These are phyloP conservation scores for Helicoverpa zea DNA, from an alignment of 1,140 invertebrate species.

Conservation along the genomic window DNA sequence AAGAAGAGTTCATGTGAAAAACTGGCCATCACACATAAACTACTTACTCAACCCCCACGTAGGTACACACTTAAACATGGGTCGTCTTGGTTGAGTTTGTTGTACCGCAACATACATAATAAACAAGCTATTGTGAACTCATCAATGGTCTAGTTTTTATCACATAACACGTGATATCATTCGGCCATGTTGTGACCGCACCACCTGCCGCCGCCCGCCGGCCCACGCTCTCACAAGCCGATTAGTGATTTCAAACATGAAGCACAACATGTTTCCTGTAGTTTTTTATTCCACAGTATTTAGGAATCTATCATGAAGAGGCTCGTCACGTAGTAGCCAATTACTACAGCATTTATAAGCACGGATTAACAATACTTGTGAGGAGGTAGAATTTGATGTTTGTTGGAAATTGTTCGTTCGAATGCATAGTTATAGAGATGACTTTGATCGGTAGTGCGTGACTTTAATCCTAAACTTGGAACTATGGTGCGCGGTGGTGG, in stretches of 20 bases:
- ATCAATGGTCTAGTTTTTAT: conserved; percentile 44
- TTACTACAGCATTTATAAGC: conserved; percentile 36
- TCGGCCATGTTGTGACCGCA: background rate
- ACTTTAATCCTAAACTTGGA: background rate
- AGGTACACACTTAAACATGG: background rate
- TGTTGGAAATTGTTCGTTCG: conserved; percentile 8
- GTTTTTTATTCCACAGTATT: conserved; percentile 5
- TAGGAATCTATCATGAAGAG: background rate
- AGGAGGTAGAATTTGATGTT: background rate
- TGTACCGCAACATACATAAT: conserved; percentile 16
- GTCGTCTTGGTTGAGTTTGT: background rate
- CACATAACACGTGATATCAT: conserved; percentile 33
- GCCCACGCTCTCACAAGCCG: background rate
- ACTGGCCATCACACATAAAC: too few species aligned
- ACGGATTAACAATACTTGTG: background rate
- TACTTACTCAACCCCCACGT: too few species aligned
- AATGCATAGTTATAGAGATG: background rate
- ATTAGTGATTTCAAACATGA: conserved; percentile 38
- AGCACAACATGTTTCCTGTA: conserved; percentile 21
- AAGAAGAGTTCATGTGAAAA: too few species aligned
- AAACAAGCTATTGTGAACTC: conserved; percentile 15
- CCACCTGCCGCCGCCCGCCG: conserved; percentile 24
- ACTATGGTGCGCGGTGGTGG: background rate
- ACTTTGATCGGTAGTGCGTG: background rate
- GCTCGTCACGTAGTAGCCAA: conserved; percentile 24